These are phyloP conservation scores for Perca fluviatilis DNA, from an alignment of 2,113 vertebrate species.

Conservation along the genomic window DNA sequence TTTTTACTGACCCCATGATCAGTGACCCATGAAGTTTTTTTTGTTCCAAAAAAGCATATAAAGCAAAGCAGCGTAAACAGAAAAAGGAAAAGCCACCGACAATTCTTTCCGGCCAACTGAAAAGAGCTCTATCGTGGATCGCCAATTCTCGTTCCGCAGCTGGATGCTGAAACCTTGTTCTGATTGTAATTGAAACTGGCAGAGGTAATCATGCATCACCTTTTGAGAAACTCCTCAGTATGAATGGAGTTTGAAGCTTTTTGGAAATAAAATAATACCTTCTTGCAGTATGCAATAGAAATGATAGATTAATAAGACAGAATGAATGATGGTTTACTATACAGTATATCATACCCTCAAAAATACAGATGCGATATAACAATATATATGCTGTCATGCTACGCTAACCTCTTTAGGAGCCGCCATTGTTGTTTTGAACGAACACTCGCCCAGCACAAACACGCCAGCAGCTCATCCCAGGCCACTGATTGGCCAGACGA, in stretches of 20 bases:
- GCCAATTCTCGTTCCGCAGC: slow-evolving; percentile 25
- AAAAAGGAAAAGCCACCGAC: slow-evolving; percentile 14
- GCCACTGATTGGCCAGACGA: too few relatives aligned
- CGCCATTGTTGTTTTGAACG: too few relatives aligned
- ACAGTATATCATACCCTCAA: neutral
- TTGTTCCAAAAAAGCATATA: slow-evolving; percentile 24
- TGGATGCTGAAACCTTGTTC: neutral
- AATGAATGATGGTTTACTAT: neutral
- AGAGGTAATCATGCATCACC: slow-evolving; percentile 24
- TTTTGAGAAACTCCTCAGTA: slow-evolving; percentile 12
- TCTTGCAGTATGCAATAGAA: slow-evolving; percentile 5
- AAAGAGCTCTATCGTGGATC: slow-evolving; percentile 7
- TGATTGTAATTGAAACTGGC: slow-evolving; percentile 54
- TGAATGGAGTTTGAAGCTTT: slow-evolving; percentile 23
- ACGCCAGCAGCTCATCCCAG: too few relatives aligned
- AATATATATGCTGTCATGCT: too few relatives aligned
- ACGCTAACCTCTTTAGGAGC: too few relatives aligned
- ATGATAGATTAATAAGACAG: slow-evolving; percentile 17
- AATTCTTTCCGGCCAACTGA: slow-evolving; percentile 22
- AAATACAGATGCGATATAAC: neutral
- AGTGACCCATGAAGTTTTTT: slow-evolving; percentile 17
- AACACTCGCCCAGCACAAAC: too few relatives aligned
- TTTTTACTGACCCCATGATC: slow-evolving; percentile 36
- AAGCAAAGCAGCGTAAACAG: slow-evolving; percentile 7
- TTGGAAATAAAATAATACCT: slow-evolving; percentile 5